Evolutionary conservation across 2,797 vertebrate species (phyloP).

Genomic region (Poecilia wingei): DNA sequence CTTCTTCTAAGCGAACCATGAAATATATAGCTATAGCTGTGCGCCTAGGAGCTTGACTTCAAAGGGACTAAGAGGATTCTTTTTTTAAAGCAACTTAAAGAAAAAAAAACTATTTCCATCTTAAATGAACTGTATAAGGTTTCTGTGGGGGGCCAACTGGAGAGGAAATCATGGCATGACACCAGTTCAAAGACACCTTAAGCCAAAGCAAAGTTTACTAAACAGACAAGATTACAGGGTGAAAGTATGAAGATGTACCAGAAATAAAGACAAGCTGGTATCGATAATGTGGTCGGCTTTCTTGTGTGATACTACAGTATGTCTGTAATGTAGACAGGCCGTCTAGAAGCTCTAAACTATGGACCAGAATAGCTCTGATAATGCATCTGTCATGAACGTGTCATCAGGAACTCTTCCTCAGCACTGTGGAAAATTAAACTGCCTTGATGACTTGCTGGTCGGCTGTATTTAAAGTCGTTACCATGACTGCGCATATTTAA

Average conservation of each 20-base stretch:
- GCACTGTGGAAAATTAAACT: constrained; percentile 59
- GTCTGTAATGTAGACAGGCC: constrained; percentile 52
- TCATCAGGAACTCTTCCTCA: constrained; percentile 63
- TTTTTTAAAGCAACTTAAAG: constrained; percentile 25
- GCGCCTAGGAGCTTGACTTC: constrained; percentile 3
- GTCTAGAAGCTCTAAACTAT: constrained; percentile 63
- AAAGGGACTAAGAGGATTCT: constrained; percentile 8
- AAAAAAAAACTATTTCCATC: neutral
- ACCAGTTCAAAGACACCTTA: neutral
- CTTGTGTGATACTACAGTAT: constrained; percentile 23
- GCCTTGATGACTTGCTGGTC: constrained; percentile 31
- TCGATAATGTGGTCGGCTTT: constrained; percentile 30
- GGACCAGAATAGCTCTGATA: constrained; percentile 76
- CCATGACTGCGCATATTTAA: constrained; percentile 53
- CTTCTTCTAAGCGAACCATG: constrained; percentile 23
- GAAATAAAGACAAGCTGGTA: constrained; percentile 6
- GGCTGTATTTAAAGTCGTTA: constrained; percentile 70
- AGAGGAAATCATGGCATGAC: neutral
- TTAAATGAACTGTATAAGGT: neutral
- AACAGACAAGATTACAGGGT: neutral
- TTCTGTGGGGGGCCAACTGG: constrained; percentile 1
- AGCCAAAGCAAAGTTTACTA: neutral
- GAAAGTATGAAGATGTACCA: neutral
- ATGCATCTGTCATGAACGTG: constrained; percentile 72
- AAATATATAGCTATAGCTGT: constrained; percentile 15